A percentile compares a stretch with the other conserved stretches of the same genome.
Conservation (phyloP, 2,888 invertebrate species). For the Caenorhabditis imperialis region DNA sequence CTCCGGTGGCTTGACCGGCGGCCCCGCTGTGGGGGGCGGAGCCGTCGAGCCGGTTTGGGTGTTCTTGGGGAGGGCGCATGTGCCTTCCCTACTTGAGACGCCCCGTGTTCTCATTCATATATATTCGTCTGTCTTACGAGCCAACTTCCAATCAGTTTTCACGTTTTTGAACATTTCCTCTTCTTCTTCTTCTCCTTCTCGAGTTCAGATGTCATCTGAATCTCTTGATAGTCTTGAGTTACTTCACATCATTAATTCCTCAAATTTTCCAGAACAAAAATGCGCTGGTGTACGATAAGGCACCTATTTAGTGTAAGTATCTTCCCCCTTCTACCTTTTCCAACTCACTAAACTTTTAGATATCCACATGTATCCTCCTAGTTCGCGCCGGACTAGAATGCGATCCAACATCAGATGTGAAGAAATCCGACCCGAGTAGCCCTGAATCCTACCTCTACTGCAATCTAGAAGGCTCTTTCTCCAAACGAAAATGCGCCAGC, state of each 20-base stretch:
- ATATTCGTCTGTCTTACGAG: slow-evolving; percentile 11
- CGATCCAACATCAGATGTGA: slow-evolving; percentile 64
- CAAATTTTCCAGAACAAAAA: slow-evolving; percentile 24
- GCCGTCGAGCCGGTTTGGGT: slow-evolving; percentile 53
- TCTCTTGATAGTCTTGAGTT: not conserved
- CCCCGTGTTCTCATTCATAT: slow-evolving; percentile 51
- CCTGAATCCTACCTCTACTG: slow-evolving; percentile 75
- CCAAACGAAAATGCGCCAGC: slow-evolving; percentile 72
- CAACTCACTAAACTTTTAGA: slow-evolving; percentile 13
- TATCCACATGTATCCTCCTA: slow-evolving; percentile 33
- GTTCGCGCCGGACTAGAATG: slow-evolving; percentile 58
- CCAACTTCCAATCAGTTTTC: not conserved
- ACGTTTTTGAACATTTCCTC: not conserved
- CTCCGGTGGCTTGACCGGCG: slow-evolving; percentile 51
- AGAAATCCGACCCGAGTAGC: slow-evolving; percentile 71
- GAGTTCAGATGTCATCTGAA: not conserved
- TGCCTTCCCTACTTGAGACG: slow-evolving; percentile 55
- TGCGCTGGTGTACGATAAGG: slow-evolving; percentile 45
- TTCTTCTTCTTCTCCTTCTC: not conserved
- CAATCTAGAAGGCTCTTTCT: slow-evolving; percentile 74
- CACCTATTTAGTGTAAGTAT: slow-evolving; percentile 43
- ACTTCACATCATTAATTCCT: slow-evolving; percentile 3
- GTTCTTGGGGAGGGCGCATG: slow-evolving; percentile 53
- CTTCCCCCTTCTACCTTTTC: too few relatives aligned
- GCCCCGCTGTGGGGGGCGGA: slow-evolving; percentile 24